Conservation (phyloP, 2,797 vertebrate genomes). For the Antrozous pallidus region DNA sequence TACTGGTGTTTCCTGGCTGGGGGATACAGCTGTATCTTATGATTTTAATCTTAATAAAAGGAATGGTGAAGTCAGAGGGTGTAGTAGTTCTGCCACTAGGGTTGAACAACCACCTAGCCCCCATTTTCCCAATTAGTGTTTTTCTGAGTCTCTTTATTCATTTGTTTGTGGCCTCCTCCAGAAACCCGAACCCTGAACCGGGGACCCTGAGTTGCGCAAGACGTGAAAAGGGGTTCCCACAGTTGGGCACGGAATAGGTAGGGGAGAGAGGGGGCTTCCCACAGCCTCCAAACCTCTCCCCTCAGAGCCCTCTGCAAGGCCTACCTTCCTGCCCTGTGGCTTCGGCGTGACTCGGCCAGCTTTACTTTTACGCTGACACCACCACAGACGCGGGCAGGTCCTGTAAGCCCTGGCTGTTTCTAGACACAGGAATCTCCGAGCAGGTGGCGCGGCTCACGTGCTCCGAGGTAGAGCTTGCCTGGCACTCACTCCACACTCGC, state of each 20-base stretch:
- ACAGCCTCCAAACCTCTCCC: neutral
- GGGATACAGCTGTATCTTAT: too few relatives aligned
- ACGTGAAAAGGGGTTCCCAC: too few relatives aligned
- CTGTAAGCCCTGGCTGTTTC: neutral
- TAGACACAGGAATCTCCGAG: slow-evolving; percentile 38
- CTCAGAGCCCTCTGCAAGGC: neutral
- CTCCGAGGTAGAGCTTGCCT: neutral
- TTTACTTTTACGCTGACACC: neutral
- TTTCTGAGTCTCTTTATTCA: too few relatives aligned
- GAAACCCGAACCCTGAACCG: too few relatives aligned
- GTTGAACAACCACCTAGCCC: too few relatives aligned
- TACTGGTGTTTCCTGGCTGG: too few relatives aligned
- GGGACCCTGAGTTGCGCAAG: too few relatives aligned
- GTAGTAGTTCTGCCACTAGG: too few relatives aligned
- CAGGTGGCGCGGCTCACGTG: neutral
- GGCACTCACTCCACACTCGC: neutral
- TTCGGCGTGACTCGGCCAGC: neutral
- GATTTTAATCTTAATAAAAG: too few relatives aligned
- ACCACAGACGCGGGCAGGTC: neutral
- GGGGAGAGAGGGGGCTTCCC: accelerated
- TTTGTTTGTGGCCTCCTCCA: too few relatives aligned
- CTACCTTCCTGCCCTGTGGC: neutral
- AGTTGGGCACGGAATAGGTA: neutral
- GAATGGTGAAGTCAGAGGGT: too few relatives aligned
- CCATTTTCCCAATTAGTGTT: too few relatives aligned